A percentile compares a stretch with the other conserved stretches of the same genome.
Conservation (phyloP, 1,140 invertebrate species). For the Solenopsis invicta region DNA sequence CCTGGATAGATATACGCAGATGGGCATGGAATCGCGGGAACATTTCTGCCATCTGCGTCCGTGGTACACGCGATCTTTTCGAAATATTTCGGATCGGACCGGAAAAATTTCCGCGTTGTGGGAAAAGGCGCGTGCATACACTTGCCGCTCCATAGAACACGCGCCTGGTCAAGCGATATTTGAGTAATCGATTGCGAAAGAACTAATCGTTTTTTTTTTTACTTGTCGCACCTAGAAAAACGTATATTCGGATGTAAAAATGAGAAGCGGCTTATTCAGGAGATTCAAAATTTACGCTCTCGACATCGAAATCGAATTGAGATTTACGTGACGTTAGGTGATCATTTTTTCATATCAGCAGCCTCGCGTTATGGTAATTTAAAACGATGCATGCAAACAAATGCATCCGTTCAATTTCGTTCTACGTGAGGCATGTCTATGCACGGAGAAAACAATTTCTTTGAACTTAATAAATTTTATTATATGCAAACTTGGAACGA, state of each 20-base stretch:
- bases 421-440: not conserved
- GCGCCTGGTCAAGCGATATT: conserved; percentile 10
- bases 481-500: too few relatives aligned
- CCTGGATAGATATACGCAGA: not conserved
- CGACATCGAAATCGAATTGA: not conserved
- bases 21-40: not conserved
- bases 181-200: conserved; percentile 45
- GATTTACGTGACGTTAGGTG: conserved; percentile 19
- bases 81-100: not conserved
- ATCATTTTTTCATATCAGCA: conserved; percentile 26
- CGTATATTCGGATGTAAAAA: not conserved
- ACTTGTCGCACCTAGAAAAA: not conserved
- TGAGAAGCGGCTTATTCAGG: not conserved
- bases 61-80: not conserved
- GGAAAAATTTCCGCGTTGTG: conserved; percentile 9
- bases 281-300: not conserved
- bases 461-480: too few relatives aligned
- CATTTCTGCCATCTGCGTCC: conserved; percentile 5
- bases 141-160: conserved; percentile 4
- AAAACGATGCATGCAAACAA: conserved; percentile 3
- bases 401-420: conserved; percentile 9
- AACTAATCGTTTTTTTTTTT: conserved; percentile 4
- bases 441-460: too few relatives aligned
- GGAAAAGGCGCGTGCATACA: not conserved
- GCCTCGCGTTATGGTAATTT: not conserved